Evolutionary conservation across 2,113 vertebrate genomes (phyloP), one percentile per base, ranked within the genome.

Genomic region (Columba livia): DNA sequence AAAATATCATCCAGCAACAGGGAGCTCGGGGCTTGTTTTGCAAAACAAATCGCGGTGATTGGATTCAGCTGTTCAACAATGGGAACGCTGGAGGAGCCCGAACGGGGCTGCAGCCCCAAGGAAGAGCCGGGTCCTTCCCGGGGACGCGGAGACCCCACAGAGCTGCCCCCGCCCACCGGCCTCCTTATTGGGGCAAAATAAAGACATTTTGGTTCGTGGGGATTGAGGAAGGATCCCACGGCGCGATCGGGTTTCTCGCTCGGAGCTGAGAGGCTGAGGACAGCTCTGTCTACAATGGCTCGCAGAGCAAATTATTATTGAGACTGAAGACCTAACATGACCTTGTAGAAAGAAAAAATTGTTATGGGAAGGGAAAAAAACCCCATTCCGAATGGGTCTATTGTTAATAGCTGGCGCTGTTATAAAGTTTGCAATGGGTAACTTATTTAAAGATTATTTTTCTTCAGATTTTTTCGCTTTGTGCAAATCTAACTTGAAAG

Each of bases 1-100:
- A 93, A 91, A 97, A 94, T 86, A 87, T 40, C 72, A 91, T 86
- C 57, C 87, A 83, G 80, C 86, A 87, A 93, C 75, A 36, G 57
- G 96, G 93, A 97, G 90, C 91, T 70, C 44, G 82, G 87, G 86
- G 71, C 75, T 29, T 89, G 85, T 15, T 89, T 70, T 77, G 91
- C 50, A 91, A 94, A 97, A 97, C 89, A 95, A 90, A 84, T 64
- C 57, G 61, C 44, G 5, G 38, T 94, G 93, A 97, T 96, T 94
- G 77, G 95, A 97, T 97, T 90, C 90, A 92, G 75, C 90, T 96
- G 94, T 51, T 40, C 78, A 85, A 91, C 79, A 92, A 93, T 90
- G 92, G 89, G 85, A 94, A 56, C 2, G 40, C 67, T 89, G 86
- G 85, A 61, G 67, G 54, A 96, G 56, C 50, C 82, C 32, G 5